phyloP scores from a whole-genome alignment of 2,113 vertebrate species.

The Bombycilla garrulus region DNA sequence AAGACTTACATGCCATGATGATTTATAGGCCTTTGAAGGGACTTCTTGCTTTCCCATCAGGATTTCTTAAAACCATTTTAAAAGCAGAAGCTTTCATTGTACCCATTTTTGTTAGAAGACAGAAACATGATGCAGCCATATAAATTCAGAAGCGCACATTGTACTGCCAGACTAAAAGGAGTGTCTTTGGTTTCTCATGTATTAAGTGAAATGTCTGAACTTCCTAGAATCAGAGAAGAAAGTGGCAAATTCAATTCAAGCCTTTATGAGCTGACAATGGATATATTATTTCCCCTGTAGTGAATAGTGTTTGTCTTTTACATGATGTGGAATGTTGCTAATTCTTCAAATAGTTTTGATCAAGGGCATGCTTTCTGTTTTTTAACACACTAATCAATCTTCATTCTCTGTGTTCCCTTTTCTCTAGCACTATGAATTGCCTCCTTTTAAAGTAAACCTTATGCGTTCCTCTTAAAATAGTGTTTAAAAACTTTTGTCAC shows the following conservation, averaged over 20 bases:
- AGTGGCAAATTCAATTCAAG: background rate
- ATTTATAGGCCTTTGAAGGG: background rate
- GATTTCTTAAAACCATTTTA: background rate
- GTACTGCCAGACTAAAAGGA: background rate
- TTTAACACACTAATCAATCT: background rate
- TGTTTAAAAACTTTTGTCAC: background rate
- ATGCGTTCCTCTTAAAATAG: background rate
- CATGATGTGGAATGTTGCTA: background rate
- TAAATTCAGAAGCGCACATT: background rate
- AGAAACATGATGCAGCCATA: background rate
- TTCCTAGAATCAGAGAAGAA: background rate
- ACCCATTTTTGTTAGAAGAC: background rate
- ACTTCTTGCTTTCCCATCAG: background rate
- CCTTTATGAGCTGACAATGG: background rate
- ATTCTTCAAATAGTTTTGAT: conserved; percentile 6
- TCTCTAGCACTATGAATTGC: background rate
- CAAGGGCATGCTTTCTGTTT: background rate
- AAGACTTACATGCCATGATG: background rate
- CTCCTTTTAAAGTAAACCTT: background rate
- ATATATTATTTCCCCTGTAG: background rate
- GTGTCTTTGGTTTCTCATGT: background rate
- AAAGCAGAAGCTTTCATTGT: background rate
- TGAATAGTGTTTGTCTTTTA: background rate
- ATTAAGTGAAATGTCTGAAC: background rate
- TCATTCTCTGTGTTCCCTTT: background rate